Evolutionary conservation across 2,113 vertebrate genomes (phyloP).

Genomic region (Desmodus rotundus): DNA sequence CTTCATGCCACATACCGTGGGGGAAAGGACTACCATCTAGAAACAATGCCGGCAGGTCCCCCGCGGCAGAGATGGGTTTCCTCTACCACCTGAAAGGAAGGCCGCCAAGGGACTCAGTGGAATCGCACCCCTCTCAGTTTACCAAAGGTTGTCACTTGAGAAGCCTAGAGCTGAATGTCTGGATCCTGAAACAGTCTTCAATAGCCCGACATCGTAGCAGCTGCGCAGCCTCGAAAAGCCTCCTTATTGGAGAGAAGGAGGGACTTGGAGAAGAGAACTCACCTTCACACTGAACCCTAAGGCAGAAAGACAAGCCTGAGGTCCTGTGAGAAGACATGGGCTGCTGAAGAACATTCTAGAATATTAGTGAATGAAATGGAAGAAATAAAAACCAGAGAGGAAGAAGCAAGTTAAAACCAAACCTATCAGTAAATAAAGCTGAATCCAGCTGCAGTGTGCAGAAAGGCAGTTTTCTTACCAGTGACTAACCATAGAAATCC

Average conservation of each 20-base stretch:
- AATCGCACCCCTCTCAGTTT: background rate
- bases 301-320: slow-evolving; percentile 34
- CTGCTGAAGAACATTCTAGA: slow-evolving; percentile 7
- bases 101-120: background rate
- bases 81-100: background rate
- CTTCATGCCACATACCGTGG: background rate
- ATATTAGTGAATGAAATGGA: background rate
- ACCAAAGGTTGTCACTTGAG: background rate
- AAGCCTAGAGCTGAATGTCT: background rate
- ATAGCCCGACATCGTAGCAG: background rate
- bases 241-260: background rate
- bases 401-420: slow-evolving; percentile 18
- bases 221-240: background rate
- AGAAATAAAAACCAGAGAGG: background rate
- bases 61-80: background rate
- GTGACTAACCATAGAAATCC: background rate
- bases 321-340: background rate
- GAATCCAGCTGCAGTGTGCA: background rate
- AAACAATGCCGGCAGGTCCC: background rate
- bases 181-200: background rate
- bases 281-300: slow-evolving; percentile 7
- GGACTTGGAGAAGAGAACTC: slow-evolving; percentile 1
- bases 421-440: background rate
- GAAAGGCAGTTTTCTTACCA: slow-evolving; percentile 1
- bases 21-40: background rate